phyloP scores from a whole-genome alignment of 1,140 invertebrate species.

The Andricus grossulariae region DNA sequence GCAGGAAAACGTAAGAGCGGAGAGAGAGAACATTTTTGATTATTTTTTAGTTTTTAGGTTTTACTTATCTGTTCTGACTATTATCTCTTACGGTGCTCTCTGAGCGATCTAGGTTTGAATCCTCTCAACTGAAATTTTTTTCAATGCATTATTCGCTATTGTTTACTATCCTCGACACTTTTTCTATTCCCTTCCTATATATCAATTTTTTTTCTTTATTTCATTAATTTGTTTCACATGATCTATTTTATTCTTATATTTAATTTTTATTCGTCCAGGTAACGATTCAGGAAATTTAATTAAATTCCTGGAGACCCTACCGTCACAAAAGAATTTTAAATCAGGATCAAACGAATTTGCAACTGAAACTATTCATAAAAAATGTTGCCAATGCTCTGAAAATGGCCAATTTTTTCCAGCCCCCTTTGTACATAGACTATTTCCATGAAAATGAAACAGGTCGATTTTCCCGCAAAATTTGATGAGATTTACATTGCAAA shows the following conservation, averaged over 20 bases:
- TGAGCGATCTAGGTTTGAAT: not conserved
- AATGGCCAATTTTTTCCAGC: not conserved
- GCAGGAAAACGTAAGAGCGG: no score
- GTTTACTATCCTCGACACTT: no score
- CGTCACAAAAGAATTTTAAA: not conserved
- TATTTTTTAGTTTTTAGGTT: no score
- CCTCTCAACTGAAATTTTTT: not conserved
- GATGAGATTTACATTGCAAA: constrained; percentile 36
- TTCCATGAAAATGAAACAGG: constrained; percentile 32
- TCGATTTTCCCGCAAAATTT: constrained; percentile 33
- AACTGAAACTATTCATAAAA: not conserved
- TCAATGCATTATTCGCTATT: not conserved
- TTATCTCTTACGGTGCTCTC: no score
- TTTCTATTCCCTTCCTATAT: no score
- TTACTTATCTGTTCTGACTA: no score
- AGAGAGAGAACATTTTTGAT: no score
- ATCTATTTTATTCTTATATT: not conserved
- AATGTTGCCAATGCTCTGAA: not conserved
- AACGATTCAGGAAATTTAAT: not conserved
- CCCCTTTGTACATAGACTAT: not conserved
- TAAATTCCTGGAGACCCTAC: not conserved
- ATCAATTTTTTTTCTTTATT: not conserved
- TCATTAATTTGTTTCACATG: not conserved
- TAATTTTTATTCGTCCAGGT: not conserved
- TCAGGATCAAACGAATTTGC: not conserved